Conservation (phyloP, 2,888 invertebrate genomes). For the Pharmacophagus antenor region DNA sequence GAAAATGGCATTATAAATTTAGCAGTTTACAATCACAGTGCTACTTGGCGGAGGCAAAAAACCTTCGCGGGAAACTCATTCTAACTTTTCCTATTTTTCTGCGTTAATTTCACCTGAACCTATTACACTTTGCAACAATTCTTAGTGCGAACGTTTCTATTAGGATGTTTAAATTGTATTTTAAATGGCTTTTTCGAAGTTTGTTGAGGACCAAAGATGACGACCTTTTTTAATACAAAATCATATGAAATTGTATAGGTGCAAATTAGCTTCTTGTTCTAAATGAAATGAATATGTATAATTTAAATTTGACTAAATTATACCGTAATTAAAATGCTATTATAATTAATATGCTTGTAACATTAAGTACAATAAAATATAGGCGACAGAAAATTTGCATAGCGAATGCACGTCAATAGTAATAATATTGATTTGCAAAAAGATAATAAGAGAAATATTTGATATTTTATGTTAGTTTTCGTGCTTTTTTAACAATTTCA, state of each 20-base stretch:
- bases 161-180: constrained; percentile 76
- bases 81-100: constrained; percentile 82
- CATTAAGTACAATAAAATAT: too few relatives aligned
- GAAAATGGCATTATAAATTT: constrained; percentile 81
- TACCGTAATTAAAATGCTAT: too few relatives aligned
- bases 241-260: neutral
- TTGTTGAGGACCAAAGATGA: constrained; percentile 22
- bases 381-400: too few relatives aligned
- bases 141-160: constrained; percentile 72
- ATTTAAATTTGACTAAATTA: too few relatives aligned
- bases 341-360: too few relatives aligned
- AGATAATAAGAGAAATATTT: too few relatives aligned
- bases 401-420: too few relatives aligned
- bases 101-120: constrained; percentile 79
- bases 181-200: constrained; percentile 58
- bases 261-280: neutral
- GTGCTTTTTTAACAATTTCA: too few relatives aligned
- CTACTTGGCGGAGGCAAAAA: constrained; percentile 72
- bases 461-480: too few relatives aligned
- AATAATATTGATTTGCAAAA: too few relatives aligned
- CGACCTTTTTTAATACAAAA: constrained; percentile 19
- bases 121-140: constrained; percentile 80
- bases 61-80: constrained; percentile 75
- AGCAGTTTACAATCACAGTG: constrained; percentile 80
- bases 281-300: too few relatives aligned